These are phyloP conservation scores for Furcifer pardalis DNA, from an alignment of 2,797 vertebrate genomes.

Conservation along the genomic window DNA sequence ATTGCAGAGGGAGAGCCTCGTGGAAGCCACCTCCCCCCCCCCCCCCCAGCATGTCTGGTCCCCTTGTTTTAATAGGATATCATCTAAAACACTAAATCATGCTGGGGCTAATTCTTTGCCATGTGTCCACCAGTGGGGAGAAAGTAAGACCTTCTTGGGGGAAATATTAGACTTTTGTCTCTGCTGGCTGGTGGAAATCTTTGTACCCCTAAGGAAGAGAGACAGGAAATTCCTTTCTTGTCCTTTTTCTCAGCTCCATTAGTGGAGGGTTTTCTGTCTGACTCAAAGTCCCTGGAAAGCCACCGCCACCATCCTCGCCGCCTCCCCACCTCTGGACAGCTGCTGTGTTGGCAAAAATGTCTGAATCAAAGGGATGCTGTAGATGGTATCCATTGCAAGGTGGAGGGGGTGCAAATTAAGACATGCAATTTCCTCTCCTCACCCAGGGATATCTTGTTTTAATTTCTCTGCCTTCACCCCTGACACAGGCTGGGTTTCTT, in stretches of 20 bases:
- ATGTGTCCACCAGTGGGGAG: neutral
- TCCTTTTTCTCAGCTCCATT: slow-evolving; percentile 47
- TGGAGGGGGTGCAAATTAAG: slow-evolving; percentile 52
- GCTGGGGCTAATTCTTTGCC: slow-evolving; percentile 45
- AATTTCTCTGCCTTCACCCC: slow-evolving; percentile 57
- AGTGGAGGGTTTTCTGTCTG: slow-evolving; percentile 75
- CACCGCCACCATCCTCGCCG: slow-evolving; percentile 45
- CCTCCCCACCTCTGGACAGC: neutral
- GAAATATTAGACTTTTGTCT: neutral
- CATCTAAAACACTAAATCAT: slow-evolving; percentile 54
- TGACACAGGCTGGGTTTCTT: too few relatives aligned
- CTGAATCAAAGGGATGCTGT: slow-evolving; percentile 74
- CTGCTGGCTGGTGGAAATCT: neutral
- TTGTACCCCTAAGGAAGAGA: slow-evolving; percentile 16
- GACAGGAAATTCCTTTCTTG: slow-evolving; percentile 79
- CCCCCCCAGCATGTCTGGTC: neutral
- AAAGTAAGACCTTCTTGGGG: neutral
- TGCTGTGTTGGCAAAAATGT: slow-evolving; percentile 73
- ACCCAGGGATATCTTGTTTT: slow-evolving; percentile 76
- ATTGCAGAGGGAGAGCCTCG: neutral
- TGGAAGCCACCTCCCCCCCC: neutral
- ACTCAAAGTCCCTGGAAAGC: slow-evolving; percentile 74
- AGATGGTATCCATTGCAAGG: slow-evolving; percentile 26
- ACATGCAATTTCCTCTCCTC: slow-evolving; percentile 50
- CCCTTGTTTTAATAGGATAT: slow-evolving; percentile 17